phyloP scores from a whole-genome alignment of 2,888 invertebrate species.

The Lissocephala sabroskyi region DNA sequence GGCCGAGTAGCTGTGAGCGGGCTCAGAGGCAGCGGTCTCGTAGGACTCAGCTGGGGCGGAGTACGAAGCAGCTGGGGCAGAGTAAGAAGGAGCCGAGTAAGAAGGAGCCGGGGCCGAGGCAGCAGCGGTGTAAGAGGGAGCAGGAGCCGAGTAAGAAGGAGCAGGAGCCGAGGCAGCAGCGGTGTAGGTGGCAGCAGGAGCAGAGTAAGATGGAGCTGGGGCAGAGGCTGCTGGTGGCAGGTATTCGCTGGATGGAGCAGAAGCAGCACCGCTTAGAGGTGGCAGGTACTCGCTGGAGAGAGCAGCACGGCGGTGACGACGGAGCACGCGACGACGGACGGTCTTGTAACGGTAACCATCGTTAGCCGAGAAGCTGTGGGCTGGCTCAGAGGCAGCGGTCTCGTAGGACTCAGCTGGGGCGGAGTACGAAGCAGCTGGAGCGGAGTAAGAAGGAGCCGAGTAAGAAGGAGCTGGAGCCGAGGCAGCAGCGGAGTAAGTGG shows the following conservation, averaged over 20 bases:
- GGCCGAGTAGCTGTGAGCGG: constrained; percentile 62
- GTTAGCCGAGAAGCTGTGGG: constrained; percentile 51
- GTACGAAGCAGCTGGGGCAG: constrained; percentile 19
- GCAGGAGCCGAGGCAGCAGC: constrained; percentile 17
- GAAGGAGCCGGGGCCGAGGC: constrained; percentile 28
- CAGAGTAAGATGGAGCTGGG: constrained; percentile 38
- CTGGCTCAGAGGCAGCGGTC: constrained; percentile 34
- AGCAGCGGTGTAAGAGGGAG: constrained; percentile 30
- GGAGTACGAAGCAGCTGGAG: constrained; percentile 17
- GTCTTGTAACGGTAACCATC: constrained; percentile 69
- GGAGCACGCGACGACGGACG: constrained; percentile 44
- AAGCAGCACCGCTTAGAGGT: constrained; percentile 44
- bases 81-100: constrained; percentile 28
- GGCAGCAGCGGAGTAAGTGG: constrained; percentile 26
- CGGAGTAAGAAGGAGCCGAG: constrained; percentile 11
- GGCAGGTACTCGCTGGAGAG: constrained; percentile 65
- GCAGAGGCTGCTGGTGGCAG: constrained; percentile 46
- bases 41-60: constrained; percentile 10
- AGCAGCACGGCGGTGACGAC: constrained; percentile 66
- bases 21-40: constrained; percentile 31
- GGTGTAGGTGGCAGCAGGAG: constrained; percentile 25
- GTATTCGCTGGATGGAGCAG: constrained; percentile 44
- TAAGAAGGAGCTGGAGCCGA: constrained; percentile 27
- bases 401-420: constrained; percentile 13
- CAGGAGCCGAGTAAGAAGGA: constrained; percentile 14